These are phyloP conservation scores for Crotalus horridus DNA, from an alignment of 2,113 vertebrate species.

Conservation along the genomic window DNA sequence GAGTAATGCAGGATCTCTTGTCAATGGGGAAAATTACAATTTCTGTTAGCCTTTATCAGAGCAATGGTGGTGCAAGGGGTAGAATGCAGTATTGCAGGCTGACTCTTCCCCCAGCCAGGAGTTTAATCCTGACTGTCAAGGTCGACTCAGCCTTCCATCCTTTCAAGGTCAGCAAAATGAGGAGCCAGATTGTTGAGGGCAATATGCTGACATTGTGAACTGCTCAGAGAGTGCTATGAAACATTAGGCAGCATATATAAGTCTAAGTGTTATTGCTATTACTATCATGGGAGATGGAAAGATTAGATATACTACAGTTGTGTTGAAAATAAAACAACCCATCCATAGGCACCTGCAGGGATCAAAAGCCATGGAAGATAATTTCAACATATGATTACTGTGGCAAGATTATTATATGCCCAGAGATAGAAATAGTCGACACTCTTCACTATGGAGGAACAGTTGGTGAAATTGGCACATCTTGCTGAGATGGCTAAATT, in stretches of 20 bases:
- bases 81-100: background rate
- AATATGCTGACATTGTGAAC: background rate
- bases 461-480: background rate
- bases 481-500: background rate
- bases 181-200: background rate
- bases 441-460: background rate
- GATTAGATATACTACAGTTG: background rate
- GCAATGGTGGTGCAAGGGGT: background rate
- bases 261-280: background rate
- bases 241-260: background rate
- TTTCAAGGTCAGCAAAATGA: background rate
- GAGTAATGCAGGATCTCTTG: background rate
- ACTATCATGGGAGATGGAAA: background rate
- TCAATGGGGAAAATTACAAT: background rate
- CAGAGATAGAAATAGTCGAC: background rate
- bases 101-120: background rate
- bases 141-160: background rate
- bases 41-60: background rate
- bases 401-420: background rate
- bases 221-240: background rate
- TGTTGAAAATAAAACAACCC: background rate
- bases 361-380: background rate
- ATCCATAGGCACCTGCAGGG: background rate
- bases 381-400: background rate
- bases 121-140: background rate